Base-by-base conservation (phyloP, 2,113 vertebrate species). In the Psophia crepitans region DNA sequence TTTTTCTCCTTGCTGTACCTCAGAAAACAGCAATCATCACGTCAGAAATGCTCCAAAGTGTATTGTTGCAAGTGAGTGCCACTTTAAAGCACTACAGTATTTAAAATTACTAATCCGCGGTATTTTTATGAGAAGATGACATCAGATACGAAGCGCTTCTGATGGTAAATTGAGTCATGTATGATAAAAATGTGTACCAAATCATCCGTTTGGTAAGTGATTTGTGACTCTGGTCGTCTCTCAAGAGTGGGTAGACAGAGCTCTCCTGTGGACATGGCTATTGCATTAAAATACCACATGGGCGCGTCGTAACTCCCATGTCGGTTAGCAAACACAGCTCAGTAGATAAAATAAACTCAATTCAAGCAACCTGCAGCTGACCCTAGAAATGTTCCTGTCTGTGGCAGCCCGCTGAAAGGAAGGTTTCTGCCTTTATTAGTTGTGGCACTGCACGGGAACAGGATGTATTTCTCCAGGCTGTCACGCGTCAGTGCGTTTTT, bases 1-100 rank as follows among this genome's bases (percentile, higher is more conserved):
- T 66, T 87, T 89, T 82, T 53, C 13, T 81, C 20, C 86, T 96
- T 58, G 35, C 46, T 69, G n/a, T 74, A 73, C 65, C 82, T 93
- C 37, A 79, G 74, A 66, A 95, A 92, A 57, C 39, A 60, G 48
- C 51, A 86, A 20, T 64, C 4, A 0, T 89, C 65, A n/a, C 9
- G 13, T 89, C 17, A 80, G 35, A 78, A 94, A 63, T 58, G n/a
- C 58, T 89, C 57, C 6, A 0, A 70, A 37, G 37, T 41, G 30
- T 70, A 30, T 26, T 65, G 35, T 49, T 89, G 32, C 2, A 9
- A 93, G 46, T 39, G 14, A 58, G 21, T 84, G 49, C 49, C 51
- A 41, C 60, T 90, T 70, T 21, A 77, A 84, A 78, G 83, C 69
- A 69, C 65, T 87, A 54, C 71, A 68, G 20, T 83, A 57, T 84